Evolutionary conservation across 2,888 invertebrate species (phyloP).

Genomic region (Limnephilus rhombicus): DNA sequence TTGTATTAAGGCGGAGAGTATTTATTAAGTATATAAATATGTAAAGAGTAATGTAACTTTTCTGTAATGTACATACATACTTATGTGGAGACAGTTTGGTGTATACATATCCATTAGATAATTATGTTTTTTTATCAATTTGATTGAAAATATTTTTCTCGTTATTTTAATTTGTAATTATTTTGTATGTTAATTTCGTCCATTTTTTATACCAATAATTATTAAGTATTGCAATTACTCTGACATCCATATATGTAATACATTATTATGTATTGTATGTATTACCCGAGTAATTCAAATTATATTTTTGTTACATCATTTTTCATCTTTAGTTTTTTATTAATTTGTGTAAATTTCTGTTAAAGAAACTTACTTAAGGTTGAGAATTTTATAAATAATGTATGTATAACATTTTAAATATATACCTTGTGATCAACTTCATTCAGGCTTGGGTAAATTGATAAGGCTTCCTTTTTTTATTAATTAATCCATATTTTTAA

Average conservation of each 20-base stretch:
- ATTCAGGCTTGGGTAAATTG: not conserved
- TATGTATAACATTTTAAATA: not conserved
- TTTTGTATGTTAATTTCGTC: not conserved
- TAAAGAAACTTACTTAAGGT: not conserved
- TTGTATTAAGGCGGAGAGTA: not conserved
- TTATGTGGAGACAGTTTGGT: not conserved
- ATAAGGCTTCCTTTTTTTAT: constrained; percentile 1
- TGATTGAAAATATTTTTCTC: not conserved
- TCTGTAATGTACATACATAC: not conserved
- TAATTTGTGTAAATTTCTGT: not conserved
- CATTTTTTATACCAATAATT: constrained; percentile 1
- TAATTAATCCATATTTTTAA: not conserved
- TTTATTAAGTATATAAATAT: not conserved
- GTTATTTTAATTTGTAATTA: not conserved
- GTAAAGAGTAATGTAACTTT: not conserved
- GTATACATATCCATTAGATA: constrained; percentile 1
- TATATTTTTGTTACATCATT: not conserved
- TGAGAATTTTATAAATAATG: not conserved
- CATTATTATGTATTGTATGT: not conserved
- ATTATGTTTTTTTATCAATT: not conserved
- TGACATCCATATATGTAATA: not conserved
- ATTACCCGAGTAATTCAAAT: not conserved
- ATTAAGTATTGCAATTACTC: not conserved
- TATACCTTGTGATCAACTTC: constrained; percentile 17
- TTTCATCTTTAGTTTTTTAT: not conserved